Evolutionary conservation across 2,888 invertebrate genomes (phyloP).

Genomic region (Andrena bicolor): DNA sequence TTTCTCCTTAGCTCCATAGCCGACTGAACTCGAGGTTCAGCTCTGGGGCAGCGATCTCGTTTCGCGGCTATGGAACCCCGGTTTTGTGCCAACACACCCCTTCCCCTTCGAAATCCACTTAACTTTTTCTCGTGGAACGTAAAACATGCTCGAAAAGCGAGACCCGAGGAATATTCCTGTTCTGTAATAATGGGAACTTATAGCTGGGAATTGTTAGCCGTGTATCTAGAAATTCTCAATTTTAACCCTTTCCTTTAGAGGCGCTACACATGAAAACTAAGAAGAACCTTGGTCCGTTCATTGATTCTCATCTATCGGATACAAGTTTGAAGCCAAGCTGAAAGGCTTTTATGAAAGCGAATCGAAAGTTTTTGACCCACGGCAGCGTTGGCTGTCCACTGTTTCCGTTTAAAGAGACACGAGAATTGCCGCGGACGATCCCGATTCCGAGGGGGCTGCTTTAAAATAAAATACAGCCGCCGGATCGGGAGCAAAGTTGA

Average conservation of each 20-base stretch:
- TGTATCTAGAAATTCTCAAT: not conserved
- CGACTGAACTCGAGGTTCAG: conserved; percentile 21
- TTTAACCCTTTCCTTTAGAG: not conserved
- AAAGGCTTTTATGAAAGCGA: not conserved
- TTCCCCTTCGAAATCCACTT: conserved; percentile 45
- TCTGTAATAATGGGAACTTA: not conserved
- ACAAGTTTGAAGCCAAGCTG: not conserved
- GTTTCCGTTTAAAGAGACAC: not conserved
- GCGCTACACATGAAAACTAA: not conserved
- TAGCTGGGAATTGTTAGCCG: not conserved
- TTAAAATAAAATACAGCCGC: not conserved
- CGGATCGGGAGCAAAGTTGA: not conserved
- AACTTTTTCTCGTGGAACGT: conserved; percentile 34
- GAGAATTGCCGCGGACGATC: not conserved
- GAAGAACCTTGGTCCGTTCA: not conserved
- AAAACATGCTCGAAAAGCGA: conserved; percentile 10
- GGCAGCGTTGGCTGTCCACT: not conserved
- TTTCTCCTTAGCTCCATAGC: conserved; percentile 44
- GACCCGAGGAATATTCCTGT: conserved; percentile 24
- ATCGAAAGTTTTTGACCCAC: not conserved
- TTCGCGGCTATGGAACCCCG: conserved; percentile 30
- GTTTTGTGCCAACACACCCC: conserved; percentile 47
- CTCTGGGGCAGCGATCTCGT: conserved; percentile 44
- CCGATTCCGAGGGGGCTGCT: not conserved
- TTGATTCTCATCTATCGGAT: not conserved